These are phyloP conservation scores for Euschistus heros DNA, from an alignment of 1,140 invertebrate genomes.

Conservation along the genomic window DNA sequence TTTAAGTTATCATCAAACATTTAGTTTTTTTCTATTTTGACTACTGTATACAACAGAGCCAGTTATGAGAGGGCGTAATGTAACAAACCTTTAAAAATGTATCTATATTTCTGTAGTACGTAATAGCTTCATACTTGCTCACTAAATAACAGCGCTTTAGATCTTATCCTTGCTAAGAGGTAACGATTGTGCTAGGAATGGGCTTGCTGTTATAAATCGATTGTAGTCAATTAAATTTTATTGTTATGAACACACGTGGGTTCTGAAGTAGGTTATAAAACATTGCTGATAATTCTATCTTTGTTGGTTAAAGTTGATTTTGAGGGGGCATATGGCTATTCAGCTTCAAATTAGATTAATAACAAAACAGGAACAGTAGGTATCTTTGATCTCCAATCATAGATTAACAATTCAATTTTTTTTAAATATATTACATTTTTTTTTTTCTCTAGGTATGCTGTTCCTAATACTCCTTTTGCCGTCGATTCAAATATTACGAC, in stretches of 20 bases:
- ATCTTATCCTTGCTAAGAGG: too few relatives aligned
- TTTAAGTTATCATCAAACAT: too few relatives aligned
- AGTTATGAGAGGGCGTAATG: too few relatives aligned
- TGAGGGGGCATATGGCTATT: slow-evolving; percentile 1
- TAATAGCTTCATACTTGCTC: too few relatives aligned
- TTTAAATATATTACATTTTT: background rate
- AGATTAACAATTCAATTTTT: background rate
- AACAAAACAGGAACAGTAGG: slow-evolving; percentile 71
- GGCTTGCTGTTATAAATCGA: background rate
- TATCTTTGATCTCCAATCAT: slow-evolving; percentile 26
- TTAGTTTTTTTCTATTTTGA: too few relatives aligned
- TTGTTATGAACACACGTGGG: background rate
- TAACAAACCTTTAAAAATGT: too few relatives aligned
- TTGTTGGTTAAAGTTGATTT: background rate
- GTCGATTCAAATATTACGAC: slow-evolving; percentile 57
- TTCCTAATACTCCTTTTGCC: slow-evolving; percentile 72
- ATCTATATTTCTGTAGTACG: too few relatives aligned
- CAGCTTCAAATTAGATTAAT: slow-evolving; percentile 64
- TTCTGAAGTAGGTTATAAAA: background rate
- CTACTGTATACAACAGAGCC: too few relatives aligned
- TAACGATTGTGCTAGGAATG: too few relatives aligned
- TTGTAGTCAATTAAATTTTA: background rate
- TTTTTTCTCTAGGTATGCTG: slow-evolving; percentile 58
- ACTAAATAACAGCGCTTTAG: too few relatives aligned
- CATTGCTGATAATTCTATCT: background rate